phyloP scores from a whole-genome alignment of 2,888 invertebrate genomes.

The Plemyria rubiginata region DNA sequence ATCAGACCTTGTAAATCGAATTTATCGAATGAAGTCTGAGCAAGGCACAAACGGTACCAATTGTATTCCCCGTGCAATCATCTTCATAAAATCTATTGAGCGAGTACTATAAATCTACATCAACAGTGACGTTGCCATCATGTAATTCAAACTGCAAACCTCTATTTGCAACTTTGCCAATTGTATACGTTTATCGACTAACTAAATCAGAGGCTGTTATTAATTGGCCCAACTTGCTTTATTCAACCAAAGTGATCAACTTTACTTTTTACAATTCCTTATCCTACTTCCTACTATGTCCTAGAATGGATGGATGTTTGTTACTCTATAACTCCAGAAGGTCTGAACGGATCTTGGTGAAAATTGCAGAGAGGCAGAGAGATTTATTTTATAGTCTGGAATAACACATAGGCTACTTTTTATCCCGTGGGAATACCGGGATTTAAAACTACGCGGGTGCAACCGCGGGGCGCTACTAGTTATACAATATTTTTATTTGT shows the following conservation, averaged over 20 bases:
- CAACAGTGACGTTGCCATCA: slow-evolving; percentile 74
- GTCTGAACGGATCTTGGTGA: too few species aligned
- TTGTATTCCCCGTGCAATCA: slow-evolving; percentile 56
- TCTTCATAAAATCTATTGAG: slow-evolving; percentile 61
- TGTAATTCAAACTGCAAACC: slow-evolving; percentile 74
- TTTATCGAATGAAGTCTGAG: slow-evolving; percentile 41
- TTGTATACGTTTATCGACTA: slow-evolving; percentile 57
- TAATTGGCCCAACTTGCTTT: slow-evolving; percentile 47
- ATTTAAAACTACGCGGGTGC: too few species aligned
- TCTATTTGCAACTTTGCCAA: slow-evolving; percentile 69
- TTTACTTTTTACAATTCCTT: background rate
- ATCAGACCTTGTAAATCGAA: slow-evolving; percentile 27
- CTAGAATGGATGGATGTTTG: too few species aligned
- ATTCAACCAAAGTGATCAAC: background rate
- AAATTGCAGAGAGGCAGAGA: too few species aligned
- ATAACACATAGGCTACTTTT: too few species aligned
- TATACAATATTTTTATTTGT: background rate
- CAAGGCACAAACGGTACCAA: slow-evolving; percentile 49
- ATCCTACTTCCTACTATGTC: too few species aligned
- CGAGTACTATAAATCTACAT: slow-evolving; percentile 74
- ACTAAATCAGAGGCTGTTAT: slow-evolving; percentile 58
- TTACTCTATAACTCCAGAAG: too few species aligned
- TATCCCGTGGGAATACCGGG: too few species aligned
- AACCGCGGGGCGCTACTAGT: too few species aligned
- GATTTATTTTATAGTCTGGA: too few species aligned